Conservation (phyloP, 1,140 invertebrate species). For the Dinoponera quadriceps region DNA sequence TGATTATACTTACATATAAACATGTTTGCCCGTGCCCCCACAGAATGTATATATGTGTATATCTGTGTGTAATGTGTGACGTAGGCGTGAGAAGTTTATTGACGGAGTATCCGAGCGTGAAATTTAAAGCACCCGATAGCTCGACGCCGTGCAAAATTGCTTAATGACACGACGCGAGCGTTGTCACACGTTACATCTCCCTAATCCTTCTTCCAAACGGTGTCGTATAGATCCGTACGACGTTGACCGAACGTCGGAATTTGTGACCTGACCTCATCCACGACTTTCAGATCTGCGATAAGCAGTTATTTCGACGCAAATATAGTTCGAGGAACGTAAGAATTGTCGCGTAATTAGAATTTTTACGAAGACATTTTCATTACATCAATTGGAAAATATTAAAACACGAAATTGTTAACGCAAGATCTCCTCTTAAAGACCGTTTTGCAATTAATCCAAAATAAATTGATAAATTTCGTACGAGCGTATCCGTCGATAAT, state of each 20-base stretch:
- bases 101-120: slow-evolving; percentile 12
- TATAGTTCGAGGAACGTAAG: neutral
- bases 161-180: neutral
- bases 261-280: slow-evolving; percentile 92
- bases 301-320: slow-evolving; percentile 43
- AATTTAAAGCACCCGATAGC: neutral
- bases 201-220: slow-evolving; percentile 80
- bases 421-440: no score
- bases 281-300: slow-evolving; percentile 89
- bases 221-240: slow-evolving; percentile 93
- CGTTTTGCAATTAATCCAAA: no score
- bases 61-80: neutral
- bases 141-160: slow-evolving; percentile 1
- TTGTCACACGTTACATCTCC: neutral
- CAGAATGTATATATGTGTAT: no score
- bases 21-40: neutral
- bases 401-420: slow-evolving; percentile 26
- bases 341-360: no score
- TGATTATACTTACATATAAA: neutral
- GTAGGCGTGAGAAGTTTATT: neutral
- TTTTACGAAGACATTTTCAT: no score
- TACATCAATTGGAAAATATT: slow-evolving; percentile 7
- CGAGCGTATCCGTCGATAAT: no score
- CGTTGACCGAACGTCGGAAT: slow-evolving; percentile 93
- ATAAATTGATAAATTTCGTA: no score